Percentiles rank a stretch among this genome's conserved stretches.
phyloP scores from a whole-genome alignment of 2,888 invertebrate genomes.

The Lepidochitona cinerea region DNA sequence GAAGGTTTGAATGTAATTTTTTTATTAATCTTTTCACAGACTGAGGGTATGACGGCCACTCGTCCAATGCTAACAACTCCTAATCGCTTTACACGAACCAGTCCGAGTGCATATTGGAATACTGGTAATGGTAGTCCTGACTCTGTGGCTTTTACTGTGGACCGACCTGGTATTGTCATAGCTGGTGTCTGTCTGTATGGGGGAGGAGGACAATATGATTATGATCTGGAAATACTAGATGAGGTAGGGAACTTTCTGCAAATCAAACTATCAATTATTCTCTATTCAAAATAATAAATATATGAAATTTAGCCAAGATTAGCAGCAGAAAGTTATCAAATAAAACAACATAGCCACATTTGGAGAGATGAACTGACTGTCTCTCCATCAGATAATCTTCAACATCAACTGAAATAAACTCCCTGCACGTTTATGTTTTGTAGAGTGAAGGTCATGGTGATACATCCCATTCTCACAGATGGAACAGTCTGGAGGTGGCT shows the following conservation, averaged over 20 bases:
- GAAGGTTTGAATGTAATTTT: no score
- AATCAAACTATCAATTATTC: no score
- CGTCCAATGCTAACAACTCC: conserved; percentile 88
- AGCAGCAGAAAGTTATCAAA: no score
- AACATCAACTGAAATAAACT: no score
- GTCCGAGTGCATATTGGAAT: conserved; percentile 94
- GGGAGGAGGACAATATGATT: conserved; percentile 90
- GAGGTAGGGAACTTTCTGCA: conserved; percentile 56
- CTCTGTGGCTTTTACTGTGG: conserved; percentile 94
- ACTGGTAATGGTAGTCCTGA: conserved; percentile 97
- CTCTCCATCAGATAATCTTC: no score
- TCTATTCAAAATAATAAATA: no score
- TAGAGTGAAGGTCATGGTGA: conserved; percentile 56
- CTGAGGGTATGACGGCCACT: conserved; percentile 82
- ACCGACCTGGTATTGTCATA: conserved; percentile 88
- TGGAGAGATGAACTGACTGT: no score
- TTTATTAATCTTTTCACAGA: no score
- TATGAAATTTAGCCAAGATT: no score
- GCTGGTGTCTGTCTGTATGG: conserved; percentile 93
- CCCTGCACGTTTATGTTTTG: no score
- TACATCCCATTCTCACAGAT: conserved; percentile 73
- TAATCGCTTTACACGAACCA: conserved; percentile 90
- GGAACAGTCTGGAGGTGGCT: conserved; percentile 89
- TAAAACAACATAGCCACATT: no score
- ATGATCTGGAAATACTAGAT: conserved; percentile 88